Percentiles rank a stretch among this genome's conserved stretches.
These are phyloP conservation scores for Nyctalus aviator DNA, from an alignment of 2,797 vertebrate species.

Conservation along the genomic window DNA sequence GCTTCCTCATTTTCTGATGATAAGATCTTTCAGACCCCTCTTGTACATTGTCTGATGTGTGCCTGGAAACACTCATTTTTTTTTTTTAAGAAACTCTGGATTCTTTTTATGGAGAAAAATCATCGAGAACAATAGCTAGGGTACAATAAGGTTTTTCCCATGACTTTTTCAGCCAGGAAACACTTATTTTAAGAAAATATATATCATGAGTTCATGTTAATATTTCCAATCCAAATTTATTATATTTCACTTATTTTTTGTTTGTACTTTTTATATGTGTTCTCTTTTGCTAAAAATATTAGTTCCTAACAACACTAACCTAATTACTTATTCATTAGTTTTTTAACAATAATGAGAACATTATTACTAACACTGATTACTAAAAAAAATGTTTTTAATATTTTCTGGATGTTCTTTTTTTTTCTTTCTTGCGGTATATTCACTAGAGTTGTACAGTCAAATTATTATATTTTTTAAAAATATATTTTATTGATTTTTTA, in stretches of 20 bases:
- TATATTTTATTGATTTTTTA: too few species aligned
- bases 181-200: constrained; percentile 2
- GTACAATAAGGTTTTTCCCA: background rate
- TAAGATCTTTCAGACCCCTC: background rate
- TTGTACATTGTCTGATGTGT: background rate
- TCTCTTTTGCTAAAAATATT: background rate
- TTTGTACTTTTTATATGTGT: background rate
- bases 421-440: background rate
- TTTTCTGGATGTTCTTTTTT: constrained; percentile 14
- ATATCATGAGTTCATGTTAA: background rate
- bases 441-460: background rate
- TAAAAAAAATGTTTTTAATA: background rate
- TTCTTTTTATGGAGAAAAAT: background rate
- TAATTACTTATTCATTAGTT: constrained; percentile 2
- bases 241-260: constrained; percentile 35
- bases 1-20: background rate
- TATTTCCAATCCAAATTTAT: constrained; percentile 21
- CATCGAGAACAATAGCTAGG: background rate
- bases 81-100: constrained; percentile 11
- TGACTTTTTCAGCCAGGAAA: background rate
- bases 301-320: background rate
- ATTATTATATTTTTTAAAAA: constrained; percentile 14
- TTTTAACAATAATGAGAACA: background rate
- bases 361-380: background rate
- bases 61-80: background rate